phyloP scores from a whole-genome alignment of 2,113 vertebrate genomes.

The Aegotheles bennettii region DNA sequence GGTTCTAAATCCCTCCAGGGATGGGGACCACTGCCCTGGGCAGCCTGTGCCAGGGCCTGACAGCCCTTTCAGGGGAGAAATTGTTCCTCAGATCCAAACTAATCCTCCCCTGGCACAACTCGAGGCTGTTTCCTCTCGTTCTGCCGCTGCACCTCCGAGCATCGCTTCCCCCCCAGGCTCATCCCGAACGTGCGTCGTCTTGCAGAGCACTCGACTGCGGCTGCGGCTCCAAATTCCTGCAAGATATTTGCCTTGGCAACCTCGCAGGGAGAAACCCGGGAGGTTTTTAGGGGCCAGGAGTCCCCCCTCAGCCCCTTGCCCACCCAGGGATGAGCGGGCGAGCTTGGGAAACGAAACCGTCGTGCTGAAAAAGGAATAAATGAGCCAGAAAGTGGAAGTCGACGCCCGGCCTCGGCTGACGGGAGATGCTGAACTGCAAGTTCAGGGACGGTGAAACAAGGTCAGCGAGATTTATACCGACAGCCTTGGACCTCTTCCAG shows the following conservation, averaged over 20 bases:
- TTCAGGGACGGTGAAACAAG: conserved; percentile 30
- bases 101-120: too few relatives aligned
- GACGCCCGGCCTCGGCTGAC: background rate
- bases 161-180: fast-evolving
- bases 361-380: background rate
- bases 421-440: background rate
- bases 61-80: too few relatives aligned
- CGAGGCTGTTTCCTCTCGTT: too few relatives aligned
- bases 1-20: too few relatives aligned
- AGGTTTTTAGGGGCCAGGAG: background rate
- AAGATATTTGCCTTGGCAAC: background rate
- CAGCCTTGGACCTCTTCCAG: conserved; percentile 16
- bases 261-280: background rate
- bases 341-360: background rate
- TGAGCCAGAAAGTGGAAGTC: background rate
- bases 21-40: too few relatives aligned
- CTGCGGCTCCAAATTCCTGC: background rate
- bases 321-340: background rate
- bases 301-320: background rate
- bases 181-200: background rate
- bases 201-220: background rate
- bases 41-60: too few relatives aligned
- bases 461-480: conserved; percentile 33
- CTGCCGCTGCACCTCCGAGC: fast-evolving
- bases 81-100: too few relatives aligned